Evolutionary conservation across 2,113 vertebrate species (phyloP).

Genomic region (Eonycteris spelaea): DNA sequence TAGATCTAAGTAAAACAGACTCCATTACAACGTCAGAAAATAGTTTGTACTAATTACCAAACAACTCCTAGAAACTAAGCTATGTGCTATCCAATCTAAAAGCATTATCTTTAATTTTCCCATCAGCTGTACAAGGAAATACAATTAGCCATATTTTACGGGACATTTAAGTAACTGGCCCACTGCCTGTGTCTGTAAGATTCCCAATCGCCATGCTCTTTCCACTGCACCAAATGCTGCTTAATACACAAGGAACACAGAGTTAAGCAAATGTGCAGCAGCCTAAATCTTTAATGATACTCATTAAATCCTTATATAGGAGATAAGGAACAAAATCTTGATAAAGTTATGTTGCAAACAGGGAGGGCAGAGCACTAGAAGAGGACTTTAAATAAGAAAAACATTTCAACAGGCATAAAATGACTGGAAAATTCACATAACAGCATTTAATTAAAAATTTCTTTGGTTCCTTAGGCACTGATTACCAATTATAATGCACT

Average conservation of each 20-base stretch:
- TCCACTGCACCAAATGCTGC: constrained; percentile 10
- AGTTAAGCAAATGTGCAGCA: constrained; percentile 31
- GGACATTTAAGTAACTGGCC: not conserved
- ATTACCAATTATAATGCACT: constrained; percentile 39
- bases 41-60: not conserved
- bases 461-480: not conserved
- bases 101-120: not conserved
- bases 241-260: not conserved
- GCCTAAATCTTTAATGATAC: constrained; percentile 37
- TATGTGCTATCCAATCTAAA: not conserved
- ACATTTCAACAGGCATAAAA: constrained; percentile 31
- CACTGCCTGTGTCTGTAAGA: not conserved
- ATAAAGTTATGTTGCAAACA: constrained; percentile 51
- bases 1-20: constrained; percentile 5
- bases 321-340: constrained; percentile 56
- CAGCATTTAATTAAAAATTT: constrained; percentile 45
- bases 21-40: constrained; percentile 15
- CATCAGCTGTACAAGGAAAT: not conserved
- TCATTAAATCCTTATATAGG: constrained; percentile 58
- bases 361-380: constrained; percentile 36
- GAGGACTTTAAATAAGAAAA: constrained; percentile 53
- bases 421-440: constrained; percentile 48
- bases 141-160: not conserved
- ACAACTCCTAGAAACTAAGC: not conserved
- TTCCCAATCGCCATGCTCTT: not conserved